Conservation (phyloP, 1,140 invertebrate species). For the Luehdorfia chinensis region DNA sequence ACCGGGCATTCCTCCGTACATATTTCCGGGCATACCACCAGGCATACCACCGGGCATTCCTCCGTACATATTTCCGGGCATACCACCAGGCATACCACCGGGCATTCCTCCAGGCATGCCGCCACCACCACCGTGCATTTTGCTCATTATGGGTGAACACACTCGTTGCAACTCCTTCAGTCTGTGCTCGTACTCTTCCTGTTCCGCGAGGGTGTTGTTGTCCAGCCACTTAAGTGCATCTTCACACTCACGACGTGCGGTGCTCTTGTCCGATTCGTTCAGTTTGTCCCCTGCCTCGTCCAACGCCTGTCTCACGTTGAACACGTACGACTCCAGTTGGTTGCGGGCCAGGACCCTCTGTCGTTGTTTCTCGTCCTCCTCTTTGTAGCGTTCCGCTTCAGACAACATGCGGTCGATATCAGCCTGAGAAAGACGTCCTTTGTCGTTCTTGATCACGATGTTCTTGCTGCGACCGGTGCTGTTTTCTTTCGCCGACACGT, state of each 20-base stretch:
- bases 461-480: slow-evolving; percentile 87
- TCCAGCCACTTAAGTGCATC: slow-evolving; percentile 79
- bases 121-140: slow-evolving; percentile 80
- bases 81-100: slow-evolving; percentile 24
- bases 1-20: slow-evolving; percentile 9
- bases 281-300: slow-evolving; percentile 74
- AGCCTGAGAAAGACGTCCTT: slow-evolving; percentile 91
- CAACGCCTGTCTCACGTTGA: slow-evolving; percentile 84
- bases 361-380: slow-evolving; percentile 83
- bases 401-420: slow-evolving; percentile 95
- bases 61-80: slow-evolving; percentile 22
- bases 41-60: slow-evolving; percentile 40
- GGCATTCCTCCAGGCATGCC: slow-evolving; percentile 78
- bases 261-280: slow-evolving; percentile 79
- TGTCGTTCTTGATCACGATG: slow-evolving; percentile 95
- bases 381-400: slow-evolving; percentile 84
- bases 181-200: slow-evolving; percentile 89
- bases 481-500: slow-evolving; percentile 79
- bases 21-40: slow-evolving; percentile 19
- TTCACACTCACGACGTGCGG: slow-evolving; percentile 78
- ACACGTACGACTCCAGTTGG: slow-evolving; percentile 88
- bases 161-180: slow-evolving; percentile 84
- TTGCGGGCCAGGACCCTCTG: slow-evolving; percentile 86
- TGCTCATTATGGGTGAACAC: slow-evolving; percentile 86
- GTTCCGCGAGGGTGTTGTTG: slow-evolving; percentile 84